Evolutionary conservation across 2,113 vertebrate genomes (phyloP), one percentile per base, ranked within the genome.

Genomic region (Agapornis roseicollis): DNA sequence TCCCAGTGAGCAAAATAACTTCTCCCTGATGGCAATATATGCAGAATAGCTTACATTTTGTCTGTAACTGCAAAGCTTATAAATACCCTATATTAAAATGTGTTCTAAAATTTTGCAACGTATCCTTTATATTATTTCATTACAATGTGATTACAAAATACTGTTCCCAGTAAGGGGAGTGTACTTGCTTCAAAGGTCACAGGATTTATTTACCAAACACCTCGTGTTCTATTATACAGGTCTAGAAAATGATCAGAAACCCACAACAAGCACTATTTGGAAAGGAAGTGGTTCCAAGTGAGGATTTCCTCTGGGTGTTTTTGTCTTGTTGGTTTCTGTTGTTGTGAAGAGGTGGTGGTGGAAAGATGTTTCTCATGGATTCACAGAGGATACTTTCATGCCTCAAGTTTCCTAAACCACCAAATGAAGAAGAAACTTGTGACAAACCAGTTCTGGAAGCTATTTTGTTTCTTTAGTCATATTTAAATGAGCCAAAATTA

Each of bases 81-180:
- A 89, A 70, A 41, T 53, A 74, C 4, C 10, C 3, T 18, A 4
- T 35, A 88, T 83, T 94, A 49, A 66, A 80, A 80, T 73, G 22
- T 6, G 6, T 60, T 76, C 71, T 76, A 55, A 79, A 81, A 56
- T 28, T 63, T 66, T 74, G 60, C 10, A 78, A 56, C 23, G 11
- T 74, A 25, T 35, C 39, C 23, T 89, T 80, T 61, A 80, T 91
- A 96, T 47, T 89, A 42, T 58, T 52, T 70, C n/a, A 78, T 98
- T 93, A 47, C 17, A n/a, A 5, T 52, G 74, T 24, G 70, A 89
- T 93, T 83, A 58, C 66, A 41, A 41, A 42, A 78, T 84, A 37
- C 68, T 29, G 25, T 23, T 90, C 17, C 18, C 31, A 74, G 11
- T 47, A 53, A 84, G 49, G 41, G 46, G 37, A 80, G 7, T 64